Evolutionary conservation across 2,888 invertebrate genomes (phyloP).

Genomic region (Holacanthella duospinosa): DNA sequence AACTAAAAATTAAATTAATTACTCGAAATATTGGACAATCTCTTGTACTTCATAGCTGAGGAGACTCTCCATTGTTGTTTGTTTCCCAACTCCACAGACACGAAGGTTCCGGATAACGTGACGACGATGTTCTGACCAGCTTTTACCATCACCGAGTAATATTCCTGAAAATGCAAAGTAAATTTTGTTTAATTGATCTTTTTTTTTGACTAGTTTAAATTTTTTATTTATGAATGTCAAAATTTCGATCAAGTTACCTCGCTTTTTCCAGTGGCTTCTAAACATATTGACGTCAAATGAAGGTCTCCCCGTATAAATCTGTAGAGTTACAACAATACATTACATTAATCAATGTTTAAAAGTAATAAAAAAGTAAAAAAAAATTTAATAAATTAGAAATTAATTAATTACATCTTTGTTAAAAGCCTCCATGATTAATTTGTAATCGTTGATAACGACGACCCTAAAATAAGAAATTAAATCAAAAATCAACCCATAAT

Average conservation of each 20-base stretch:
- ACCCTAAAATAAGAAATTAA: slow-evolving; percentile 17
- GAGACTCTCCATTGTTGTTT: slow-evolving; percentile 27
- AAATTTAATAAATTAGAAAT: slow-evolving; percentile 14
- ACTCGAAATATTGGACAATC: slow-evolving; percentile 30
- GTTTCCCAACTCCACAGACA: slow-evolving; percentile 34
- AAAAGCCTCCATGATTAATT: slow-evolving; percentile 30
- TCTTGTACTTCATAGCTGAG: slow-evolving; percentile 32
- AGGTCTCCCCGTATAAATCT: slow-evolving; percentile 22
- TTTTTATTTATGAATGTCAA: not conserved
- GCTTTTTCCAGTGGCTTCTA: slow-evolving; percentile 32
- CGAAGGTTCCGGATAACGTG: slow-evolving; percentile 28
- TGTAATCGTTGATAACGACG: slow-evolving; percentile 35
- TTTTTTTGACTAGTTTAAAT: not conserved
- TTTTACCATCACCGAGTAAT: slow-evolving; percentile 31
- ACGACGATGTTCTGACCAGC: slow-evolving; percentile 33
- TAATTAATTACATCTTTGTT: slow-evolving; percentile 23
- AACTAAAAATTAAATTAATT: no score
- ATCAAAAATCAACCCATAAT: not conserved
- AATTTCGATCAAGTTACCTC: slow-evolving; percentile 18
- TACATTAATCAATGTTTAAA: not conserved
- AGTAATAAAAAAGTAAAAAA: not conserved
- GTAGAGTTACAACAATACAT: not conserved
- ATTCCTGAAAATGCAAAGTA: slow-evolving; percentile 9
- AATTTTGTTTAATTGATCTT: not conserved
- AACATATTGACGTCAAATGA: slow-evolving; percentile 34